Evolutionary conservation across 2,888 invertebrate species (phyloP).

Genomic region (Lutraria lutraria): DNA sequence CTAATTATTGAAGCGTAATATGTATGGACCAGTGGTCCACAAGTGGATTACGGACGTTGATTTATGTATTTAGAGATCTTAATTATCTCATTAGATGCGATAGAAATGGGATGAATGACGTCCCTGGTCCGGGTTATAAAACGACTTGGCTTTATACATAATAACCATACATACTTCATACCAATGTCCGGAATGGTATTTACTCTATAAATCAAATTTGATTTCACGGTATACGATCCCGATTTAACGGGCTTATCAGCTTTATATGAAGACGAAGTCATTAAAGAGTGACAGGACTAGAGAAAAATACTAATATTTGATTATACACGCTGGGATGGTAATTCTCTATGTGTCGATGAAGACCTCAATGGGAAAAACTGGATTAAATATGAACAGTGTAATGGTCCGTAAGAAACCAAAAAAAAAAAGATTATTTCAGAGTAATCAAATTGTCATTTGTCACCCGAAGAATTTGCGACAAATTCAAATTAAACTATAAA

Average conservation of each 20-base stretch:
- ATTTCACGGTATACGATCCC: not conserved
- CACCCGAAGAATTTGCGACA: conserved; percentile 7
- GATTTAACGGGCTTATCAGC: not conserved
- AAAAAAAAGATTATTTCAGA: not conserved
- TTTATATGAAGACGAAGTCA: conserved; percentile 1
- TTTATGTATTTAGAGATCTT: not conserved
- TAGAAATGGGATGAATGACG: not conserved
- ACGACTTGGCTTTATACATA: not conserved
- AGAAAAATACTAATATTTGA: conserved; percentile 20
- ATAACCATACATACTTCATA: not conserved
- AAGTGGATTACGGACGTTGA: conserved; percentile 1
- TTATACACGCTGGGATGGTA: not conserved
- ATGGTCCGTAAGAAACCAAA: not conserved
- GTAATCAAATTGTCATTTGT: conserved; percentile 9
- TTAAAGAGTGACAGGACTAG: not conserved
- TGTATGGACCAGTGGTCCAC: not conserved
- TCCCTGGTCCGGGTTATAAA: not conserved
- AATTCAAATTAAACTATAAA: conserved; percentile 10
- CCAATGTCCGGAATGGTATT: conserved; percentile 1
- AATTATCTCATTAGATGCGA: not conserved
- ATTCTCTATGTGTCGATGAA: not conserved
- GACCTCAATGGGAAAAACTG: not conserved
- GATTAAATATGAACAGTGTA: not conserved
- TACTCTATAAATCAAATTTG: not conserved
- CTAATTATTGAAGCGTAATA: conserved; percentile 12